Evolutionary conservation across 2,113 vertebrate species (phyloP), one percentile per base, ranked within the genome.

Genomic region (Paratilapia polleni): DNA sequence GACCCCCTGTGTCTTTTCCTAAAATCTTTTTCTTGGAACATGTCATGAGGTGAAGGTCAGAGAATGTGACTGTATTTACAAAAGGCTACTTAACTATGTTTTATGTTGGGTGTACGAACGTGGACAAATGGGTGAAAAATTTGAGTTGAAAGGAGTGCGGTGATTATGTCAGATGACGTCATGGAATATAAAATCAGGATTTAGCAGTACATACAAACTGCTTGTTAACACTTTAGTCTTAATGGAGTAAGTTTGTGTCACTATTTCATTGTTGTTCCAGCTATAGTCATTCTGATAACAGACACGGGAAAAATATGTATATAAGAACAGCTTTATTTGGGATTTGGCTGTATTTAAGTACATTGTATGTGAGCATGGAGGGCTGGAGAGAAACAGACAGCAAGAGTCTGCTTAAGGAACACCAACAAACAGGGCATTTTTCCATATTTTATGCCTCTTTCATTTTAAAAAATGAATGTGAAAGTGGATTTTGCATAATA

Each of bases 401-500:
- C 12, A 49, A 15, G 13, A 24, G 36, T 36, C 24, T 66, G 64
- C 24, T 47, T 47, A 68, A 70, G 38, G 63, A 62, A 62, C 20
- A 62, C 2, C 1, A 9, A 9, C 19, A 36, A 62, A 34, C 31
- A 11, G 64, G 9, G 64, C 24, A 28, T 70, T 0, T 43, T 14
- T 43, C 41, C 4, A 14, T 43, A 43, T 22, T 49, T 70, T 0
- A 28, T 49, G 5, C 41, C 64, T 28, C 24, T 11, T 49, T 68
- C n/a, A n/a, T n/a, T n/a, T n/a, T n/a, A 70, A 70, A 70, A 47
- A 36, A 36, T 7, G 14, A 47, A 70, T 28, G 24, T 13, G 28
- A 52, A 43, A 8, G 66, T 70, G 66, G 43, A 70, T 70, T 70
- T 70, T 70, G 66, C 43, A 28, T 70, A 70, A 70, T 52, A 31